Evolutionary conservation across 2,797 vertebrate species (phyloP).

Genomic region (Triplophysa yarkandensis): DNA sequence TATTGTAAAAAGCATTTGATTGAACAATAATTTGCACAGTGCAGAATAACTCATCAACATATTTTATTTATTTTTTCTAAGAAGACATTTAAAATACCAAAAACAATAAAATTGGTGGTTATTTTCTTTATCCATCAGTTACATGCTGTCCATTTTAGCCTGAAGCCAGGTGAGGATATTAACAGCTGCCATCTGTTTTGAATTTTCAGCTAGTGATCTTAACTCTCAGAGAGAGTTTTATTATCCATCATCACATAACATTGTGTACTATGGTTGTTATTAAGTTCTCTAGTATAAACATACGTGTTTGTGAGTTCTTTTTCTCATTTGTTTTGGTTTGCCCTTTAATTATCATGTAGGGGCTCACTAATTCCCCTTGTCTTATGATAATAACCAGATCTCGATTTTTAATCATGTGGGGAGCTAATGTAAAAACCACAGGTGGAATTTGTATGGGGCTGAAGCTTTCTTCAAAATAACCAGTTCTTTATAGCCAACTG

Average conservation of each 20-base stretch:
- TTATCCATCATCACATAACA: background rate
- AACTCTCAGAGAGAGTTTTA: background rate
- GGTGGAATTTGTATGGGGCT: conserved; percentile 25
- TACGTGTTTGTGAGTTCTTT: conserved; percentile 5
- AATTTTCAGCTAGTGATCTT: background rate
- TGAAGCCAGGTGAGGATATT: background rate
- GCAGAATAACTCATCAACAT: background rate
- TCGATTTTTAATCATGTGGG: conserved; percentile 7
- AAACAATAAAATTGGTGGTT: background rate
- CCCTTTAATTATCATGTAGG: conserved; percentile 40
- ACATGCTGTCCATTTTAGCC: background rate
- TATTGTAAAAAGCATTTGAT: background rate
- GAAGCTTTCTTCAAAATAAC: conserved; percentile 59
- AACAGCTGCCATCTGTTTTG: background rate
- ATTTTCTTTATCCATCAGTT: background rate
- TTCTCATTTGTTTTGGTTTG: background rate
- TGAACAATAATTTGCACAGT: background rate
- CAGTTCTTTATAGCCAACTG: conserved; percentile 68
- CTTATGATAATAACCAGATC: background rate
- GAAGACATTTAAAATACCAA: too few relatives aligned
- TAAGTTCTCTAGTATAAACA: conserved; percentile 26
- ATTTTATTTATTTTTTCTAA: background rate
- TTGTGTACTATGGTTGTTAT: conserved; percentile 3
- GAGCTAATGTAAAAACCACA: background rate
- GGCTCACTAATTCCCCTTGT: conserved; percentile 37